These are phyloP conservation scores for Pygathrix nemaeus DNA, from an alignment of 2,113 vertebrate genomes.

Conservation along the genomic window DNA sequence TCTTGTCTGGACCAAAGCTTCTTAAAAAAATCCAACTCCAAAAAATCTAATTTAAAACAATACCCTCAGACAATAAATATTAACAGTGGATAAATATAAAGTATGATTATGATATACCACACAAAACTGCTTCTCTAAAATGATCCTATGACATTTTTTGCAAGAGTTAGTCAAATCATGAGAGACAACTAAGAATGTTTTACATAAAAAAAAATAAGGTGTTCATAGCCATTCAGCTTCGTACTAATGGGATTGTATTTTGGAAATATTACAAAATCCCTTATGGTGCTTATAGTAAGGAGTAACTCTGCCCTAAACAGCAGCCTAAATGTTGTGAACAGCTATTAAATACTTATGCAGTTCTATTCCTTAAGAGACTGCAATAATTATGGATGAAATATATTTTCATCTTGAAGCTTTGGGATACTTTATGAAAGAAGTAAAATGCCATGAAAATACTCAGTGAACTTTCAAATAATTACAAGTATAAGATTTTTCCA, in stretches of 20 bases:
- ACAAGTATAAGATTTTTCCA: constrained; percentile 20
- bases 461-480: constrained; percentile 44
- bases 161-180: background rate
- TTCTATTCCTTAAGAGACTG: constrained; percentile 23
- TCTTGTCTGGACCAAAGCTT: constrained; percentile 29
- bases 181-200: background rate
- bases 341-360: constrained; percentile 39
- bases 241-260: constrained; percentile 16
- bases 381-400: constrained; percentile 49
- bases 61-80: constrained; percentile 28
- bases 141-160: constrained; percentile 32
- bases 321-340: constrained; percentile 10
- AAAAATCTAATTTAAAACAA: constrained; percentile 43
- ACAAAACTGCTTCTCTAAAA: constrained; percentile 31
- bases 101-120: constrained; percentile 27
- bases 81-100: constrained; percentile 29
- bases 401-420: constrained; percentile 19
- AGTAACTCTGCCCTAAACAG: constrained; percentile 32
- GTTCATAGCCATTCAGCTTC: background rate
- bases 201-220: constrained; percentile 19
- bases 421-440: constrained; percentile 35
- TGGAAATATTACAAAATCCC: constrained; percentile 34
- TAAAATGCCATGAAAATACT: constrained; percentile 40
- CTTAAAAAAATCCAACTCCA: background rate
- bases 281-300: constrained; percentile 11